phyloP scores from a whole-genome alignment of 2,888 invertebrate species.

The Pterostichus madidus region DNA sequence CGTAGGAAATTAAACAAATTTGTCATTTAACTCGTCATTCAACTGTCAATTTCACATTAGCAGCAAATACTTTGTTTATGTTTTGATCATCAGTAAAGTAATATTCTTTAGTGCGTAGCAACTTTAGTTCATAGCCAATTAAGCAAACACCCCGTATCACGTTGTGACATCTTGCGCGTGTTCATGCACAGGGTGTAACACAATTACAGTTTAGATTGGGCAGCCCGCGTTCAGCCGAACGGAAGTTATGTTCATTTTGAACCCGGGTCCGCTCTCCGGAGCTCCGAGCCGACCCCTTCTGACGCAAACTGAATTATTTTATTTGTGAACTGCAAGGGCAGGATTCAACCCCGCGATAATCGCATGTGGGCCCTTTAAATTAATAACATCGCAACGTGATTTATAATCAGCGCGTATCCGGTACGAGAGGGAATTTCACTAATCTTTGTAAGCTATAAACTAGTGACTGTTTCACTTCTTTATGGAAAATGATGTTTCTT shows the following conservation, averaged over 20 bases:
- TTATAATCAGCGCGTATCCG: slow-evolving; percentile 48
- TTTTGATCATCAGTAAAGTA: not conserved
- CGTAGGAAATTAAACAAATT: too few species aligned
- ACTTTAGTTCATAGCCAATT: too few species aligned
- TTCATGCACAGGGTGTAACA: slow-evolving; percentile 71
- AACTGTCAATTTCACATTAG: too few species aligned
- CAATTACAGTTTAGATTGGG: slow-evolving; percentile 76
- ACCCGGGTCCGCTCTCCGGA: slow-evolving; percentile 70
- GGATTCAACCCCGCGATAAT: slow-evolving; percentile 38
- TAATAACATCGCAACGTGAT: slow-evolving; percentile 35
- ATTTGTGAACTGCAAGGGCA: slow-evolving; percentile 66
- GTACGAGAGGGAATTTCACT: slow-evolving; percentile 6
- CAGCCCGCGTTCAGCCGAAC: slow-evolving; percentile 74
- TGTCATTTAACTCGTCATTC: too few species aligned
- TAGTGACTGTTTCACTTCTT: too few species aligned
- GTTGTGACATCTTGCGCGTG: slow-evolving; percentile 19
- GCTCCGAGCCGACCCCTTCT: slow-evolving; percentile 69
- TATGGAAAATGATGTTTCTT: too few species aligned
- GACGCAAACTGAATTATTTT: slow-evolving; percentile 73
- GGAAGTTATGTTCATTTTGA: slow-evolving; percentile 76
- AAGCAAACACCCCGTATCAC: too few species aligned
- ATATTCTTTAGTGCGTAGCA: not conserved
- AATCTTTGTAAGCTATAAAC: too few species aligned
- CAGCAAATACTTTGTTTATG: too few species aligned
- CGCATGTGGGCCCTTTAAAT: slow-evolving; percentile 52